Evolutionary conservation across 2,113 vertebrate genomes (phyloP).

Genomic region (Trachemys scripta): DNA sequence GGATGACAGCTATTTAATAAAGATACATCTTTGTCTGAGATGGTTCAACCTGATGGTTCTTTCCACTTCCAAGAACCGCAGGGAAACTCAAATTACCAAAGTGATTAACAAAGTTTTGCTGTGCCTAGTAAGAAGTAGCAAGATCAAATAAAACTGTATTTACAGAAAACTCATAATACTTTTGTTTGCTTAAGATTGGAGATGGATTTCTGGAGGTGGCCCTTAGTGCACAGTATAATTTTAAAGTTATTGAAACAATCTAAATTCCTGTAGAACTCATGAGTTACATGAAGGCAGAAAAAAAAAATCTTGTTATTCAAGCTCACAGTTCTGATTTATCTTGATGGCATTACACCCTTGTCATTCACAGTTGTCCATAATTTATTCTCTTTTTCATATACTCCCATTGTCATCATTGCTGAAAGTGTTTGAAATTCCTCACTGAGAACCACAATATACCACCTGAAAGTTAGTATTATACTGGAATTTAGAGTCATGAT

Average conservation of each 20-base stretch:
- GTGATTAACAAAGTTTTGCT: background rate
- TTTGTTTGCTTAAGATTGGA: background rate
- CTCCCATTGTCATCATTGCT: background rate
- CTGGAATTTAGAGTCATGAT: background rate
- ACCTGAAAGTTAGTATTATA: conserved; percentile 3
- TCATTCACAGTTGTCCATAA: conserved; percentile 11
- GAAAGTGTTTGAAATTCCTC: conserved; percentile 26
- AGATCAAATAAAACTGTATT: conserved; percentile 1
- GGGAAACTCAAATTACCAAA: background rate
- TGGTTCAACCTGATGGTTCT: background rate
- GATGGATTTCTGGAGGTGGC: background rate
- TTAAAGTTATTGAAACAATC: conserved; percentile 5
- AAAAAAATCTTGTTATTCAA: background rate
- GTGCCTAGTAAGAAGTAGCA: background rate
- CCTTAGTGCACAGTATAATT: background rate
- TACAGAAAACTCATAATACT: background rate
- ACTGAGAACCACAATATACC: conserved; percentile 39
- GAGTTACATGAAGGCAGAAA: rapidly evolving
- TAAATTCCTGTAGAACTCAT: background rate
- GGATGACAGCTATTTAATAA: background rate
- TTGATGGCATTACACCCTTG: conserved; percentile 43
- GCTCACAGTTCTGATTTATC: conserved; percentile 30
- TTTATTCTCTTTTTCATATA: conserved; percentile 7
- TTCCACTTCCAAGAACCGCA: background rate
- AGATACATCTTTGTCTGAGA: background rate